Evolutionary conservation across 2,888 invertebrate genomes (phyloP), one percentile per base, ranked within the genome.

Genomic region (Diarsia mendica): DNA sequence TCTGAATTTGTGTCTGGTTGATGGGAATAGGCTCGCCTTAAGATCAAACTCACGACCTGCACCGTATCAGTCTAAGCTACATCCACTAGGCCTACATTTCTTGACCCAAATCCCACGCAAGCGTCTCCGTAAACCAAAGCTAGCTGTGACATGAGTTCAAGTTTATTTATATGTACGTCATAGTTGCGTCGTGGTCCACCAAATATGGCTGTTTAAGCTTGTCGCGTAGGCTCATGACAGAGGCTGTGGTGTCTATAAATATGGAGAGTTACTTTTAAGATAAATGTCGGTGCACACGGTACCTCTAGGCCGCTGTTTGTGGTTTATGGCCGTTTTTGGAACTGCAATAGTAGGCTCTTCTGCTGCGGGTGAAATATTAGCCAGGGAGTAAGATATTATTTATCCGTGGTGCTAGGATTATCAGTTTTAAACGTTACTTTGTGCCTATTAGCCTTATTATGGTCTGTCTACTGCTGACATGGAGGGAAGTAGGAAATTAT

Each of bases 211-310:
- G 20, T 39, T 44, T 53, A 51, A 80, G 63, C 65, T 71, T 68
- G 23, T 66, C 63, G 80, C 58, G 84, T 84, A 58, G 84, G 80
- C 33, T 70, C 8, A 33, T 67, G 39, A 63, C 79, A 72, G 46
- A 83, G 55, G n/a, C 44, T 64, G 33, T 44, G 61, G 20, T 28
- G 66, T 51, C 68, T 72, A 69, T 79, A 69, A 78, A 81, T 70
- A 84, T 58, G 65, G 64, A n/a, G 11, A 13, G 18, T 73, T 44
- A 71, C 71, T 66, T 82, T 74, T 65, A 8, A 65, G 39, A 71
- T 71, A 64, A 82, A 82, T 79, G 81, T 84, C 80, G 68, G 46
- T 82, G 74, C 81, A 82, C 81, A 82, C 80, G 70, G 33, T 79
- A 68, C 72, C 11, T 83, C 58, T 49, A 28, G 15, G 5, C 28